Conservation (phyloP, 1,140 invertebrate genomes). For the Anthonomus grandis region DNA sequence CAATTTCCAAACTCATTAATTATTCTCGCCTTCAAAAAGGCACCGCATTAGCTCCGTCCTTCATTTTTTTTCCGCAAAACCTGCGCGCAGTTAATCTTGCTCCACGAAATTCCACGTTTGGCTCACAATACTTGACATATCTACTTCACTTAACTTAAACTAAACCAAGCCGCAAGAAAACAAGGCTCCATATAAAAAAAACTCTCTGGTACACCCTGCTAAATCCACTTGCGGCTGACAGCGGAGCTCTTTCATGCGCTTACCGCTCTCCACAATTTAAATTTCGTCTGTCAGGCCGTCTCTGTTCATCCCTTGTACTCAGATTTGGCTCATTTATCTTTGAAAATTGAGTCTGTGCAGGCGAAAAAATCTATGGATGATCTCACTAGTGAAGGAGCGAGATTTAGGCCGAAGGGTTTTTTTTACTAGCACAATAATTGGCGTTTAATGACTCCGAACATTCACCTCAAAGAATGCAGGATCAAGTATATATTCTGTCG, state of each 20-base stretch:
- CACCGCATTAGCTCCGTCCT: too few species aligned
- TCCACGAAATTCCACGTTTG: too few species aligned
- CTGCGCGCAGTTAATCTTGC: too few species aligned
- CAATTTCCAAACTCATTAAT: too few species aligned
- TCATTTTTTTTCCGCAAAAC: too few species aligned
- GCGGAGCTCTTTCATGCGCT: conserved; percentile 16
- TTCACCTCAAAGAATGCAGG: background rate
- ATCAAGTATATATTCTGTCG: too few species aligned
- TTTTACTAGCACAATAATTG: background rate
- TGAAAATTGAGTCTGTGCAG: conserved; percentile 17
- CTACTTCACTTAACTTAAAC: conserved; percentile 10
- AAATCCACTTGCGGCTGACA: conserved; percentile 25
- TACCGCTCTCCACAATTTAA: conserved; percentile 18
- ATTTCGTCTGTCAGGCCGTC: conserved; percentile 21
- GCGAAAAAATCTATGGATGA: background rate
- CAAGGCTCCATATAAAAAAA: conserved; percentile 19
- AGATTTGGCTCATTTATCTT: conserved; percentile 26
- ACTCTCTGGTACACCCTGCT: conserved; percentile 9
- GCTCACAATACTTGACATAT: conserved; percentile 6
- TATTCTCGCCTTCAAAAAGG: too few species aligned
- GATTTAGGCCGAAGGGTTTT: too few species aligned
- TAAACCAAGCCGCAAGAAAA: conserved; percentile 13
- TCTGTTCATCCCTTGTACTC: conserved; percentile 22
- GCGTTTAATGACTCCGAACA: background rate
- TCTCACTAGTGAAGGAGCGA: too few species aligned